Conservation (phyloP, 2,888 invertebrate genomes). For the Hirtodrosophila cameraria region DNA sequence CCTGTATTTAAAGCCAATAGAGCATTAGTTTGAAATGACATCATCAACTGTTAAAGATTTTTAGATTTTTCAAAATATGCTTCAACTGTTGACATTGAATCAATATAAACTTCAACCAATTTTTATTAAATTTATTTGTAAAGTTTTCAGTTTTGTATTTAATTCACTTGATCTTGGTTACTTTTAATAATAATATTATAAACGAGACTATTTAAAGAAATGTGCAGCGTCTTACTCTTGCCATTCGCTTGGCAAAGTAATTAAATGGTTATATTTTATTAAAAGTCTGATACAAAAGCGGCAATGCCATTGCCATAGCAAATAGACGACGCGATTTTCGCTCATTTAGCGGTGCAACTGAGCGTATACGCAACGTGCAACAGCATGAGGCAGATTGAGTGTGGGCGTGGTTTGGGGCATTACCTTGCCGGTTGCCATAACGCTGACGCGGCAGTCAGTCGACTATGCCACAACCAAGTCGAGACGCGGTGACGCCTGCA, state of each 20-base stretch:
- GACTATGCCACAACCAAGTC: conserved; percentile 29
- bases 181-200: conserved; percentile 11
- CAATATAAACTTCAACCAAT: too few relatives aligned
- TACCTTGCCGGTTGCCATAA: conserved; percentile 68
- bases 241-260: conserved; percentile 44
- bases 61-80: too few relatives aligned
- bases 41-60: too few relatives aligned
- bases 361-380: conserved; percentile 78
- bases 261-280: conserved; percentile 76
- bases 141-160: too few relatives aligned
- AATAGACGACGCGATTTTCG: conserved; percentile 64
- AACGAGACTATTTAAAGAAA: neutral
- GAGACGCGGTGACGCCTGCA: conserved; percentile 47
- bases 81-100: too few relatives aligned
- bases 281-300: conserved; percentile 62
- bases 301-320: conserved; percentile 71
- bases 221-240: neutral
- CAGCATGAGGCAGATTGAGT: conserved; percentile 17
- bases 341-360: conserved; percentile 82
- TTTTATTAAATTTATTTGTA: too few relatives aligned
- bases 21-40: too few relatives aligned
- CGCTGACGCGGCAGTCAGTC: conserved; percentile 63
- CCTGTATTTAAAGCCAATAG: too few relatives aligned
- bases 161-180: too few relatives aligned
- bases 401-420: conserved; percentile 20